These are phyloP conservation scores for Drosophila pseudoobscura DNA, from an alignment of 1,140 invertebrate genomes.

Conservation along the genomic window DNA sequence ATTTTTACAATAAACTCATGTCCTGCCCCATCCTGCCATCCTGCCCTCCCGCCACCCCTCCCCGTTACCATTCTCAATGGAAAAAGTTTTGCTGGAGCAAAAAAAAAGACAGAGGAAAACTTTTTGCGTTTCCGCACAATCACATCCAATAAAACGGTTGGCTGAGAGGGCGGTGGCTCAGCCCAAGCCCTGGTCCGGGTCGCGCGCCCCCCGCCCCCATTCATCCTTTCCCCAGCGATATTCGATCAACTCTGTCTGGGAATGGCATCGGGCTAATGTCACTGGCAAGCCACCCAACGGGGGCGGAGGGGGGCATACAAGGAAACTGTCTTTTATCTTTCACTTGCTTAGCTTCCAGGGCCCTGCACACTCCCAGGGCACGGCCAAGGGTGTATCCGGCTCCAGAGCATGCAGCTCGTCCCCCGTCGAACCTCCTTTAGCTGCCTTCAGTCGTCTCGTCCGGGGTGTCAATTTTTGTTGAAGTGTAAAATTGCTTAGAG, in stretches of 20 bases:
- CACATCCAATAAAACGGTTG: constrained; percentile 80
- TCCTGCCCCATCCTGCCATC: not conserved
- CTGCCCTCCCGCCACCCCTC: not conserved
- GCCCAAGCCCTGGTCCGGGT: not conserved
- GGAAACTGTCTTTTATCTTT: constrained; percentile 73
- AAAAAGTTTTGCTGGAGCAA: constrained; percentile 55
- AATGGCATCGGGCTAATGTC: constrained; percentile 57
- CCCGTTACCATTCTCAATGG: constrained; percentile 1
- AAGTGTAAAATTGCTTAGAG: constrained; percentile 80
- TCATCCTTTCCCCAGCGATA: constrained; percentile 21
- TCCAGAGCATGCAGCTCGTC: not conserved
- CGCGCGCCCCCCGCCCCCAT: no score
- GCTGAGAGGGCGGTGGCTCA: constrained; percentile 40
- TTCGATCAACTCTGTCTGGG: constrained; percentile 66
- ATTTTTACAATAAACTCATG: constrained; percentile 64
- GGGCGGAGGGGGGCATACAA: constrained; percentile 18
- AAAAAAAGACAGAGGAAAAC: constrained; percentile 52
- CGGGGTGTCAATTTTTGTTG: constrained; percentile 76
- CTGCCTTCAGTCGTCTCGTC: constrained; percentile 3
- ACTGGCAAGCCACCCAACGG: constrained; percentile 53
- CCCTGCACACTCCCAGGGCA: not conserved
- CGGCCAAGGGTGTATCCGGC: constrained; percentile 11
- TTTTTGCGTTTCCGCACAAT: constrained; percentile 78
- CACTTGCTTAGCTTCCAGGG: constrained; percentile 64
- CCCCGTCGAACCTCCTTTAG: not conserved